Evolutionary conservation across 2,113 vertebrate genomes (phyloP).

Genomic region (mouse (Mus musculus)): GRCm39 chr4:91951501-91952000

Average conservation of each 20-base stretch:
- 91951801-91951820: neutral
- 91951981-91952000: neutral
- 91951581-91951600: conserved; percentile 43
- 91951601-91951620: conserved; percentile 37
- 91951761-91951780: neutral
- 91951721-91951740: neutral
- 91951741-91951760: neutral
- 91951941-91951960: conserved; percentile 55
- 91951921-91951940: conserved; percentile 6
- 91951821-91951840: conserved; percentile 2
- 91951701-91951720: neutral
- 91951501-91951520: conserved; percentile 64
- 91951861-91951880: conserved; percentile 34
- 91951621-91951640: neutral
- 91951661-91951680: conserved; percentile 56
- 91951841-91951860: conserved; percentile 1
- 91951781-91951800: neutral
- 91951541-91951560: conserved; percentile 64
- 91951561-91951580: conserved; percentile 69
- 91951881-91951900: conserved; percentile 2
- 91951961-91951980: conserved; percentile 70
- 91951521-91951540: conserved; percentile 54
- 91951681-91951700: neutral
- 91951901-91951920: neutral
- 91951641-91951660: neutral